phyloP scores from a whole-genome alignment of 2,113 vertebrate species.

The Typhlomys cinereus region DNA sequence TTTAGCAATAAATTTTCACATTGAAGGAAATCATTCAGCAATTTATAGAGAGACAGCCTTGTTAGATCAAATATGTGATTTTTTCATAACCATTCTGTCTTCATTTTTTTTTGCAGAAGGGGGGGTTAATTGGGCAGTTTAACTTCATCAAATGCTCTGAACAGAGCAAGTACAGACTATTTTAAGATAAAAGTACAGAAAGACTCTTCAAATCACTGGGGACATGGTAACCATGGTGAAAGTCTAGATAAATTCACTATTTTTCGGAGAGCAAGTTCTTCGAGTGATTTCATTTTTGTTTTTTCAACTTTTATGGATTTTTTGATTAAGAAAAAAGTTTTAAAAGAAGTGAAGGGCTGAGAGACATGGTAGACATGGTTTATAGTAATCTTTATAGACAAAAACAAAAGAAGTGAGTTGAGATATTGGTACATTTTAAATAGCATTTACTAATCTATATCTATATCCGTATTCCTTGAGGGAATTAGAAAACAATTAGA shows the following conservation, averaged over 20 bases:
- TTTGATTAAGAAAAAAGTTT: neutral
- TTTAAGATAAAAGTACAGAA: neutral
- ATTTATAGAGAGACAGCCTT: neutral
- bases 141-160: neutral
- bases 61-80: conserved; percentile 37
- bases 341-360: neutral
- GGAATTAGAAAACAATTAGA: neutral
- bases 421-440: neutral
- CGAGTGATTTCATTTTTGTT: neutral
- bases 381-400: neutral
- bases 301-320: neutral
- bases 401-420: neutral
- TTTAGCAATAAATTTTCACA: conserved; percentile 19
- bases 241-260: neutral
- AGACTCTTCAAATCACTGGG: neutral
- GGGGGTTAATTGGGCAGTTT: conserved; percentile 38
- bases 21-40: conserved; percentile 8
- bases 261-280: neutral
- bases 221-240: neutral
- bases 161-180: neutral
- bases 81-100: conserved; percentile 4
- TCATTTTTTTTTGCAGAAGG: neutral
- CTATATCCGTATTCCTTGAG: neutral
- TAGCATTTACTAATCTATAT: neutral
- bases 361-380: neutral